Base-by-base conservation (phyloP, 2,888 invertebrate genomes). In the Dione vanillae region DNA sequence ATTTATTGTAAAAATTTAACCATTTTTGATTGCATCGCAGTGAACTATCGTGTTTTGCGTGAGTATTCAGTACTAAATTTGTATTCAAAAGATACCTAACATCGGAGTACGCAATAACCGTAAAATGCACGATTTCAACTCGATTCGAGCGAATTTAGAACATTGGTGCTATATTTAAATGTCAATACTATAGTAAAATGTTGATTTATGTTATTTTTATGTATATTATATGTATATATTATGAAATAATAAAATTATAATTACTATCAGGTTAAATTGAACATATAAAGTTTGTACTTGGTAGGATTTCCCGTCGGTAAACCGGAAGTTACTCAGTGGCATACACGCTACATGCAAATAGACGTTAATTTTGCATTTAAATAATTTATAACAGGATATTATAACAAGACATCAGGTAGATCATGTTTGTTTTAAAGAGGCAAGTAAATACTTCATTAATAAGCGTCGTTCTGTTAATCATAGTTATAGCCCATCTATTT, bases 111-210 rank as follows among this genome's bases (percentile, higher is more conserved):
- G 80, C 83, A 80, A 90, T 91, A 87, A 90, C 85, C 89, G 84
- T 91, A 91, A 92, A 91, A 83, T 83, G 82, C 84, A 86, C 87
- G 83, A 90, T 91, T 90, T 89, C 86, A 88, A 89, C 82, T 90
- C 84, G 84, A 85, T 89, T 90, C 86, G 86, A 86, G 86, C 54
- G 37, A 61, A 10, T 62, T 65, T 35, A 58, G 49, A 66, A 71
- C 65, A 49, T 58, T 65, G 59, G 58, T 59, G n/a, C 65, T 64
- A 47, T 52, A 41, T 51, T 20, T 9, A 49, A 64, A 64, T 64
- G 58, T 54, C 35, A 54, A 61, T 20, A 27, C 12, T 27, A n/a
- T 45, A 43, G 20, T 10, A 27, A 45, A 45, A 11, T 45, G 9
- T 20, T n/a, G 27, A 43, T n/a, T 10, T 43, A 20, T 41, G 8